Base-by-base conservation (phyloP, 2,797 vertebrate species). In the Cygnus olor region DNA sequence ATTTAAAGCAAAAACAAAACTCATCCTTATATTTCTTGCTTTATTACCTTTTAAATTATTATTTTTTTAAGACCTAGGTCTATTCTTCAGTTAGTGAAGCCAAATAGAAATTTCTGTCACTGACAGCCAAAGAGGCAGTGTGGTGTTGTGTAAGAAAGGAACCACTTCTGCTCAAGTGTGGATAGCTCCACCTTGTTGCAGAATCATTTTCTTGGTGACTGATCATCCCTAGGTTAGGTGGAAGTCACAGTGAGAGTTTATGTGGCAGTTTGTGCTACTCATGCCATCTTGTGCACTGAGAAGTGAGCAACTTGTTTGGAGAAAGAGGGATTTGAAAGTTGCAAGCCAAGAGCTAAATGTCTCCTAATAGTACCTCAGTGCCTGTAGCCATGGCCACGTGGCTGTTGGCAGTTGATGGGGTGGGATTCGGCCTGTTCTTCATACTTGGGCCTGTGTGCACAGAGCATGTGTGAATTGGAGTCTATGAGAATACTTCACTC, bases 201-300 rank as follows among this genome's bases (percentile, higher is more conserved):
- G 80, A 53, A 54, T 47, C 3, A 14, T 18, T 72, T 22, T 21
- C 27, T 9, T 15, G 19, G 25, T n/a, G 69, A 45, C 1, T 1
- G 72, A 40, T 38, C 72, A 42, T 34, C 40, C n/a, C 69, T 7
- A 18, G 44, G 38, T 28, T 3, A 18, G 27, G 32, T 24, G 45
- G 40, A 60, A 44, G n/a, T 72, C n/a, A 9, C 24, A 7, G 40
- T 1, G 17, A 21, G 54, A 60, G 15, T 8, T 83, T 32, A 71
- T 44, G 40, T 68, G 61, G 40, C 30, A 68, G 32, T 69, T 54
- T 45, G 32, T 66, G 54, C 7, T 7, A 34, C 56, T 76, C 3
- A 4, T 4, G 17, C 14, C 57, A 25, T 21, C n/a, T 6, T 14
- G 36, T 61, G 54, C 58, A 28, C 45, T 0, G 1, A 86, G 38